Conservation (phyloP, 2,888 invertebrate species). For the Agriotes lineatus region DNA sequence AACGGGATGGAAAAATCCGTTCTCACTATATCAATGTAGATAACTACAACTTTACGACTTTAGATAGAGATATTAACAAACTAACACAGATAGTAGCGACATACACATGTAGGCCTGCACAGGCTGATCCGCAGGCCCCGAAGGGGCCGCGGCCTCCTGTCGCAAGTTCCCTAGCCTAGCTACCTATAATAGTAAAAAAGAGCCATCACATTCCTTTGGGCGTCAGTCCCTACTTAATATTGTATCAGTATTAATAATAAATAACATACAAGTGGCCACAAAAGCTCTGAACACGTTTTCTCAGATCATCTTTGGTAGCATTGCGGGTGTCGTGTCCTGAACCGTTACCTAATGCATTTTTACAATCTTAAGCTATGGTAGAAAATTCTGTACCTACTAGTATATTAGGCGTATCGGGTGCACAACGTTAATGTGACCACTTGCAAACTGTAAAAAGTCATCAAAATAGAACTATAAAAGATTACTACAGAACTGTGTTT, state of each 20-base stretch:
- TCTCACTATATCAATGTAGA: constrained; percentile 54
- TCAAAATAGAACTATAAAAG: constrained; percentile 57
- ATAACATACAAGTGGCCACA: constrained; percentile 51
- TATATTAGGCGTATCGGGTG: constrained; percentile 28
- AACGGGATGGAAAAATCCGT: constrained; percentile 74
- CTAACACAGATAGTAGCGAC: constrained; percentile 66
- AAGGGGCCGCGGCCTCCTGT: constrained; percentile 47
- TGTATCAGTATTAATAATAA: constrained; percentile 47
- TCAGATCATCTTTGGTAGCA: not conserved
- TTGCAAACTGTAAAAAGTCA: constrained; percentile 49
- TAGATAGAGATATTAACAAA: constrained; percentile 63
- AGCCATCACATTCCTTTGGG: constrained; percentile 65
- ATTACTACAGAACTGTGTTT: constrained; percentile 50
- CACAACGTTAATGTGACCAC: constrained; percentile 47
- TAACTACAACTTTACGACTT: constrained; percentile 62
- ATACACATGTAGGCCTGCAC: constrained; percentile 64
- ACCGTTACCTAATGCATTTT: not conserved
- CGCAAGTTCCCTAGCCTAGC: constrained; percentile 53
- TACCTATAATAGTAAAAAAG: constrained; percentile 61
- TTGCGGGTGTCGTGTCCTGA: not conserved
- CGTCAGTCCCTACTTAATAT: constrained; percentile 60
- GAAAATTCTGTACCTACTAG: constrained; percentile 8
- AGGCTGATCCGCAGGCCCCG: constrained; percentile 43
- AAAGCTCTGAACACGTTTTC: constrained; percentile 37
- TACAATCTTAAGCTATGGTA: constrained; percentile 1